These are phyloP conservation scores for Anadara kagoshimensis DNA, from an alignment of 1,140 invertebrate genomes.

Conservation along the genomic window DNA sequence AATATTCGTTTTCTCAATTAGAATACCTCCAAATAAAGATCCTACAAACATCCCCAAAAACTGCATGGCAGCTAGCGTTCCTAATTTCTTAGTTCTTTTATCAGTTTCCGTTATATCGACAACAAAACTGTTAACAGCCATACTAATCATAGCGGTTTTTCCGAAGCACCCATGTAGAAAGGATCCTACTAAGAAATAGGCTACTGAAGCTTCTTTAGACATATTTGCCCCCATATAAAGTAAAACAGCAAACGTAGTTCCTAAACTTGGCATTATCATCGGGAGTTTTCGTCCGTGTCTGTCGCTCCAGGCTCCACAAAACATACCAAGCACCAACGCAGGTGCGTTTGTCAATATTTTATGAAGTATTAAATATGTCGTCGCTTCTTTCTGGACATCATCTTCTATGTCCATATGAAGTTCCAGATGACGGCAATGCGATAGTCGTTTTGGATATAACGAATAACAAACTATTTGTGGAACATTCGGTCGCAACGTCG, in stretches of 20 bases:
- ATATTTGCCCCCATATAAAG: slow-evolving; percentile 60
- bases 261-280: slow-evolving; percentile 60
- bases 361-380: slow-evolving; percentile 61
- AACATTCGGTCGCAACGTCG: slow-evolving; percentile 50
- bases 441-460: slow-evolving; percentile 43
- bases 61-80: slow-evolving; percentile 64
- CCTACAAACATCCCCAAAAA: slow-evolving; percentile 67
- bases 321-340: slow-evolving; percentile 60
- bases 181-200: slow-evolving; percentile 57
- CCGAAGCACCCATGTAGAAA: slow-evolving; percentile 62
- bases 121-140: slow-evolving; percentile 65
- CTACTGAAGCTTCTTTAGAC: slow-evolving; percentile 30
- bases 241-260: slow-evolving; percentile 57
- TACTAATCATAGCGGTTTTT: slow-evolving; percentile 63
- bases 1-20: slow-evolving; percentile 51
- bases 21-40: slow-evolving; percentile 55
- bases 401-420: slow-evolving; percentile 48
- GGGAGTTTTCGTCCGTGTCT: slow-evolving; percentile 62
- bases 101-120: slow-evolving; percentile 53
- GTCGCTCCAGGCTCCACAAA: slow-evolving; percentile 69
- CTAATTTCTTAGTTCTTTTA: slow-evolving; percentile 54
- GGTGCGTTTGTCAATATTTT: slow-evolving; percentile 63
- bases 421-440: slow-evolving; percentile 45
- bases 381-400: slow-evolving; percentile 56
- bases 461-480: slow-evolving; percentile 58